Evolutionary conservation across 2,113 vertebrate genomes (phyloP).

Genomic region (Podarcis muralis): DNA sequence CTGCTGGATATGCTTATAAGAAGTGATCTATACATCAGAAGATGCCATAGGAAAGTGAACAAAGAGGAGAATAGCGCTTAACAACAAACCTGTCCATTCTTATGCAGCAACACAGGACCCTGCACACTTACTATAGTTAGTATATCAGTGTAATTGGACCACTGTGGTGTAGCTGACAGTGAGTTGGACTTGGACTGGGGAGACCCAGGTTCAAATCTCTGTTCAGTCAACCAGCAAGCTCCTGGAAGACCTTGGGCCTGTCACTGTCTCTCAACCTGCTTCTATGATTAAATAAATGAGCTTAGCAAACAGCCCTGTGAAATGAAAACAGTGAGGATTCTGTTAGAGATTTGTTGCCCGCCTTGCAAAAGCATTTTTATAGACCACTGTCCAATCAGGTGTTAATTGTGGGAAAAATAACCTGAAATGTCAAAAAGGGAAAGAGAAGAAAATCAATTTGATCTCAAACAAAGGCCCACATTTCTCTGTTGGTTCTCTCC

Average conservation of each 20-base stretch:
- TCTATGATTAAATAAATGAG: neutral
- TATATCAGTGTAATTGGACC: neutral
- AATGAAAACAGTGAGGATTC: neutral
- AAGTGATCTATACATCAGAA: neutral
- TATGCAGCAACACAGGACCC: neutral
- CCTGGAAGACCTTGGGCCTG: neutral
- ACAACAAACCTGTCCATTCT: neutral
- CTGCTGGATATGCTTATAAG: neutral
- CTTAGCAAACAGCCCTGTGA: neutral
- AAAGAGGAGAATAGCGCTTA: neutral
- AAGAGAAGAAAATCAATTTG: neutral
- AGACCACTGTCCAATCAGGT: neutral
- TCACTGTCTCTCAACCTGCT: neutral
- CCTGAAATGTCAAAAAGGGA: neutral
- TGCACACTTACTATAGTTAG: neutral
- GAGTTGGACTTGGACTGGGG: no score
- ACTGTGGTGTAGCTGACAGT: neutral
- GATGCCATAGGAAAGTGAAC: neutral
- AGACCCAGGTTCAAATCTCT: neutral
- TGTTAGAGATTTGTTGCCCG: neutral
- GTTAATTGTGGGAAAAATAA: neutral
- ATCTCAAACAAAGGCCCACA: neutral
- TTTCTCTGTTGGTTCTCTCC: slow-evolving; percentile 8
- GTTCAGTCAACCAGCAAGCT: neutral
- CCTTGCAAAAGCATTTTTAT: neutral